A percentile compares a stretch with the other conserved stretches of the same genome.
Evolutionary conservation across 2,888 invertebrate species (phyloP).

Genomic region (Notocelia uddmanniana): DNA sequence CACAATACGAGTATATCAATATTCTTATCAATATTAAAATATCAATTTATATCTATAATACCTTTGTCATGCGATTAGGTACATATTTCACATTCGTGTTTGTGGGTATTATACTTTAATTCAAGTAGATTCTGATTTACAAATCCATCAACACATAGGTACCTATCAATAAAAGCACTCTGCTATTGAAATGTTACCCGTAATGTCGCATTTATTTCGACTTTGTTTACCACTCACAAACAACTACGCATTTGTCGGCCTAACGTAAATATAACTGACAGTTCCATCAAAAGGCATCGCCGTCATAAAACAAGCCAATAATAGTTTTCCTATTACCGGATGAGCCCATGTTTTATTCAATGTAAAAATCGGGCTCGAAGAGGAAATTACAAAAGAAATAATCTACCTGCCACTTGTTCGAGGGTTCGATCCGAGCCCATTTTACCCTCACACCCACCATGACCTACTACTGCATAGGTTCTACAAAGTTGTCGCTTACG

Average conservation of each 20-base stretch:
- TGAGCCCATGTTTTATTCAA: constrained; percentile 19
- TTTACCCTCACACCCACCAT: background rate
- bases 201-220: background rate
- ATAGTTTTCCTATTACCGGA: constrained; percentile 19
- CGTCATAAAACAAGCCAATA: constrained; percentile 2
- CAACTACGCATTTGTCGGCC: background rate
- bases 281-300: constrained; percentile 5
- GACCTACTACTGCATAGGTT: too few species aligned
- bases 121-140: background rate
- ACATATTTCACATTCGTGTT: too few species aligned
- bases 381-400: constrained; percentile 25
- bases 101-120: too few species aligned
- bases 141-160: background rate
- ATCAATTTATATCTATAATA: too few species aligned
- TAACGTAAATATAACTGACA: constrained; percentile 7
- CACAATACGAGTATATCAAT: too few species aligned
- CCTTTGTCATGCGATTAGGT: too few species aligned
- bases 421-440: background rate
- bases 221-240: background rate
- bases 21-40: too few species aligned
- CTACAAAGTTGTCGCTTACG: background rate
- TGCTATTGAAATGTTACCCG: background rate
- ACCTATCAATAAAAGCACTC: constrained; percentile 1
- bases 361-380: constrained; percentile 25
- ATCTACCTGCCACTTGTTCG: constrained; percentile 5